A percentile compares a stretch with the other conserved stretches of the same genome.
Evolutionary conservation across 2,888 invertebrate genomes (phyloP).

Genomic region (Rhyacophila evoluta): DNA sequence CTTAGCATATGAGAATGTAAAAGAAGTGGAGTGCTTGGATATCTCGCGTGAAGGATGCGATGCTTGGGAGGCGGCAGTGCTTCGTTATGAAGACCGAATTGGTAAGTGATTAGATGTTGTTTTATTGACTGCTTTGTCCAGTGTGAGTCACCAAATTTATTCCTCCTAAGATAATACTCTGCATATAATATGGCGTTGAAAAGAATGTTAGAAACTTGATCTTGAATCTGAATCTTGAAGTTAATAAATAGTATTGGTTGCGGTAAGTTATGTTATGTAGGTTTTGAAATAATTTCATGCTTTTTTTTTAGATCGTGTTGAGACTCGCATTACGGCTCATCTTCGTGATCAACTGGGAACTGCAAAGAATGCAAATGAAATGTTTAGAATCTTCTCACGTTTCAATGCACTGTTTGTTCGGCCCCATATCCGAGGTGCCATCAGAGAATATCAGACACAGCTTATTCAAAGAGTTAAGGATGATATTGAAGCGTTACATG

Average conservation of each 20-base stretch:
- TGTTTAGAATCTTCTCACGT: conserved; percentile 98
- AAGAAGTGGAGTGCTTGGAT: conserved; percentile 98
- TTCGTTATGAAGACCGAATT: conserved; percentile 97
- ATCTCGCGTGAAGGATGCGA: conserved; percentile 97
- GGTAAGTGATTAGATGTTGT: conserved; percentile 70
- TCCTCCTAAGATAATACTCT: no score
- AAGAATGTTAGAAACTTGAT: no score
- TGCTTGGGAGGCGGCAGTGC: conserved; percentile 97
- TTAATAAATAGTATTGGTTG: no score
- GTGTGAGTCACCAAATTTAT: no score
- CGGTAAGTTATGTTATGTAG: no score
- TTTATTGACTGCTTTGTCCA: no score
- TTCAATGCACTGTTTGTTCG: conserved; percentile 99
- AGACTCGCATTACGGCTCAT: conserved; percentile 97
- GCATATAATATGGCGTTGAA: no score
- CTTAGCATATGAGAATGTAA: conserved; percentile 97
- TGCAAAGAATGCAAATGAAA: conserved; percentile 99
- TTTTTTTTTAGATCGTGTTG: conserved; percentile 84
- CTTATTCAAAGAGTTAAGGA: conserved; percentile 99
- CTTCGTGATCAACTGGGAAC: conserved; percentile 97
- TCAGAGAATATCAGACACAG: conserved; percentile 98
- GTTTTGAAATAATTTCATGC: no score
- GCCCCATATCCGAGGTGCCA: conserved; percentile 98
- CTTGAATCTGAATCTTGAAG: no score
- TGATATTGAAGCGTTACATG: conserved; percentile 97